Conservation (phyloP, 2,888 invertebrate species). For the Stenichneumon culpator region DNA sequence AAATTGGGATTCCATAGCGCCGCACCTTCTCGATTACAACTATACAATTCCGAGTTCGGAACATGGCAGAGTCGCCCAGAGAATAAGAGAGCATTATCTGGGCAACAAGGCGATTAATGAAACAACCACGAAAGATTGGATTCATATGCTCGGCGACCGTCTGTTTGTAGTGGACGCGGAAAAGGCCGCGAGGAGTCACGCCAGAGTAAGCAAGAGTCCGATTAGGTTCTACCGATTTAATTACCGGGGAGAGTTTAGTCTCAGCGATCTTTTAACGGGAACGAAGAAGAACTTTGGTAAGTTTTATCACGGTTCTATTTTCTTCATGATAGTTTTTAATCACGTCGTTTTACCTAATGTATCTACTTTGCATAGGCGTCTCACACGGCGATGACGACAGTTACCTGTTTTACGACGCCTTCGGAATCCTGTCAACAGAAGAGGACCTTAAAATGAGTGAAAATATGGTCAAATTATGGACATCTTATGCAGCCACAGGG, state of each 20-base stretch:
- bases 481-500: not conserved
- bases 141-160: slow-evolving; percentile 88
- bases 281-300: slow-evolving; percentile 86
- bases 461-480: not conserved
- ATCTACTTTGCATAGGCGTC: not conserved
- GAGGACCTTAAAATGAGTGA: not conserved
- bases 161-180: slow-evolving; percentile 87
- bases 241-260: slow-evolving; percentile 86
- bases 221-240: slow-evolving; percentile 88
- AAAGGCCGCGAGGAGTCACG: slow-evolving; percentile 87
- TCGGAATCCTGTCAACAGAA: not conserved
- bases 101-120: slow-evolving; percentile 85
- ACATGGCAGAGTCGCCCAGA: slow-evolving; percentile 84
- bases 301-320: slow-evolving; percentile 48
- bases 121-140: slow-evolving; percentile 78
- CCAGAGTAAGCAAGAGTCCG: slow-evolving; percentile 86
- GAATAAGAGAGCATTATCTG: slow-evolving; percentile 86
- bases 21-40: slow-evolving; percentile 87
- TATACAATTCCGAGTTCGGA: slow-evolving; percentile 85
- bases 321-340: too few relatives aligned
- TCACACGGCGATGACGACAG: not conserved
- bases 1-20: slow-evolving; percentile 87
- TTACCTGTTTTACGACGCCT: not conserved
- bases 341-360: not conserved
- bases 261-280: slow-evolving; percentile 86